These are phyloP conservation scores for Lepus townsendii DNA, from an alignment of 2,797 vertebrate species.

Conservation along the genomic window DNA sequence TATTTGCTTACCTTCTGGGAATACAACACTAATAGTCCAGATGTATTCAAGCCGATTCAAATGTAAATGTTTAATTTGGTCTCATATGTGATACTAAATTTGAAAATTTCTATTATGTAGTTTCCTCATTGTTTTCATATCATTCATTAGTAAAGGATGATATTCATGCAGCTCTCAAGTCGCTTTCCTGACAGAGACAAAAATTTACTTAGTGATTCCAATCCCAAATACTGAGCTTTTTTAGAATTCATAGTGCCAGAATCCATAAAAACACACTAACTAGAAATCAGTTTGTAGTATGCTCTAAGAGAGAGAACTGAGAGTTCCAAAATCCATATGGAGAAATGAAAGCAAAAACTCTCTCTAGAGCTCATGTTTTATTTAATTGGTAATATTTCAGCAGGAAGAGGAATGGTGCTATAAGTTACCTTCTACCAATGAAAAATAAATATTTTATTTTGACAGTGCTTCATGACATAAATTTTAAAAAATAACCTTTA, in stretches of 20 bases:
- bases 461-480: conserved; percentile 47
- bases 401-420: conserved; percentile 57
- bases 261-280: conserved; percentile 42
- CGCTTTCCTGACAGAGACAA: conserved; percentile 16
- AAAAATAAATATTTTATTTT: conserved; percentile 81
- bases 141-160: neutral
- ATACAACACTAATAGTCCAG: neutral
- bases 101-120: neutral
- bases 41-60: conserved; percentile 1
- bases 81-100: neutral
- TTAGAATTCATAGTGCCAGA: conserved; percentile 56
- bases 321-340: conserved; percentile 60
- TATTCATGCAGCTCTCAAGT: neutral
- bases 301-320: conserved; percentile 36
- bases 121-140: neutral
- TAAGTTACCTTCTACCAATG: conserved; percentile 72
- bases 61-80: neutral
- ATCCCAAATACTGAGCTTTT: neutral
- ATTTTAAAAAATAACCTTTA: conserved; percentile 54
- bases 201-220: neutral
- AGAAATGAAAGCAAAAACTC: conserved; percentile 68
- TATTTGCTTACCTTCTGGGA: neutral
- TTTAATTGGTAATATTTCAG: conserved; percentile 77
- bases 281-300: conserved; percentile 52
- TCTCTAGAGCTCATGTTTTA: conserved; percentile 78